A percentile compares a stretch with the other conserved stretches of the same genome.
Conservation (phyloP, 1,140 invertebrate genomes). For the Harpegnathos saltator region DNA sequence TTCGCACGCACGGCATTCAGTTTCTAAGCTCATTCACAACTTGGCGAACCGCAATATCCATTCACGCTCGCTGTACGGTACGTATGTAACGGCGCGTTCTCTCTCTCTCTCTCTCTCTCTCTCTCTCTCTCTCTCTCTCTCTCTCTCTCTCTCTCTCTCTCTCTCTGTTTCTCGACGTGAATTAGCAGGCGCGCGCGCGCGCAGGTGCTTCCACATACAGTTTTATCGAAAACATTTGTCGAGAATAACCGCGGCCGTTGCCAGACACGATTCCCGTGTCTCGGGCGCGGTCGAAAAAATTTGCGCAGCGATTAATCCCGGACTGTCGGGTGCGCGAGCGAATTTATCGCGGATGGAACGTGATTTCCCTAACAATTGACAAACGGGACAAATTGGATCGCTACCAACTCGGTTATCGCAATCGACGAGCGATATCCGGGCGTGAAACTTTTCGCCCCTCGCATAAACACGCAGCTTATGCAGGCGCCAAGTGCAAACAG, state of each 20-base stretch:
- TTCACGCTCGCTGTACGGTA: slow-evolving; percentile 66
- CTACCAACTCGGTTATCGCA: neutral
- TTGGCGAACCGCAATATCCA: slow-evolving; percentile 67
- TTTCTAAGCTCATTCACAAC: slow-evolving; percentile 74
- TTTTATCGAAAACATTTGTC: slow-evolving; percentile 7
- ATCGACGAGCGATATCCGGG: neutral
- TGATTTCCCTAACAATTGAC: neutral
- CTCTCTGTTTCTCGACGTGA: slow-evolving; percentile 46
- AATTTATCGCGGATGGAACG: neutral
- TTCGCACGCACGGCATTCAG: slow-evolving; percentile 46
- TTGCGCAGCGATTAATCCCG: slow-evolving; percentile 8
- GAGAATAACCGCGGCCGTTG: slow-evolving; percentile 1
- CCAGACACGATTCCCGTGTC: neutral
- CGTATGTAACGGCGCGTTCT: slow-evolving; percentile 18
- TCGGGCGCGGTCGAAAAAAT: neutral
- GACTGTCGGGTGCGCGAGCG: neutral
- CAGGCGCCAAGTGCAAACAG: neutral
- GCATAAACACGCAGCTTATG: neutral
- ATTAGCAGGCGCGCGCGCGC: slow-evolving; percentile 58
- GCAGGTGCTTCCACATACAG: too few relatives aligned
- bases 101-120: too few relatives aligned
- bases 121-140: too few relatives aligned
- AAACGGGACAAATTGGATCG: neutral
- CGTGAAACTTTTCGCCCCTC: neutral
- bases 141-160: too few relatives aligned